phyloP scores from a whole-genome alignment of 2,113 vertebrate genomes.

The Hystrix cristata region DNA sequence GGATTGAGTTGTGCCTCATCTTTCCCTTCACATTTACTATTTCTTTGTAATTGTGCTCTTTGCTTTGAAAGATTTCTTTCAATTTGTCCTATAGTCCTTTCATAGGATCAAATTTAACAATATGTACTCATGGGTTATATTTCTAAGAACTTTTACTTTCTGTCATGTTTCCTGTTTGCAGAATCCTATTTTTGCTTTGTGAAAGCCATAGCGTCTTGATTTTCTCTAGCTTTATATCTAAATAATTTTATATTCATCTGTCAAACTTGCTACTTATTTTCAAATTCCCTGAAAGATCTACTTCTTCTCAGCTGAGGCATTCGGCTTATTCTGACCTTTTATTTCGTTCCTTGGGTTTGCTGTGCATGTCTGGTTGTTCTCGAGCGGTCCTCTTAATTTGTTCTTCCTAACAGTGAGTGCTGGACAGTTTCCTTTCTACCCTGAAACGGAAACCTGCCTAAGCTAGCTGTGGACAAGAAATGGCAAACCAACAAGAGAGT shows the following conservation, averaged over 20 bases:
- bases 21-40: not conserved
- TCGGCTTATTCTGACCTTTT: not conserved
- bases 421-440: not conserved
- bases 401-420: not conserved
- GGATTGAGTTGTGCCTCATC: not conserved
- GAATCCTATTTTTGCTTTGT: not conserved
- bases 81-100: not conserved
- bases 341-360: not conserved
- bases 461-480: not conserved
- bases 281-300: not conserved
- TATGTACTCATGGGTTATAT: not conserved
- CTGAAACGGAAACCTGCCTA: not conserved
- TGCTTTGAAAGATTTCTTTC: slow-evolving; percentile 17
- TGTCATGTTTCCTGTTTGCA: not conserved
- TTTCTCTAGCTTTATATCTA: not conserved
- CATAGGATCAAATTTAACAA: not conserved
- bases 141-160: not conserved
- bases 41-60: not conserved
- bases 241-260: not conserved
- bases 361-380: not conserved
- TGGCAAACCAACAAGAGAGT: not conserved
- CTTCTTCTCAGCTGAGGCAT: not conserved
- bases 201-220: slow-evolving; percentile 8
- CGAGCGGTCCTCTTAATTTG: not conserved
- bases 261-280: not conserved